phyloP scores from a whole-genome alignment of 2,797 vertebrate genomes.

The Urophycis tenuis region DNA sequence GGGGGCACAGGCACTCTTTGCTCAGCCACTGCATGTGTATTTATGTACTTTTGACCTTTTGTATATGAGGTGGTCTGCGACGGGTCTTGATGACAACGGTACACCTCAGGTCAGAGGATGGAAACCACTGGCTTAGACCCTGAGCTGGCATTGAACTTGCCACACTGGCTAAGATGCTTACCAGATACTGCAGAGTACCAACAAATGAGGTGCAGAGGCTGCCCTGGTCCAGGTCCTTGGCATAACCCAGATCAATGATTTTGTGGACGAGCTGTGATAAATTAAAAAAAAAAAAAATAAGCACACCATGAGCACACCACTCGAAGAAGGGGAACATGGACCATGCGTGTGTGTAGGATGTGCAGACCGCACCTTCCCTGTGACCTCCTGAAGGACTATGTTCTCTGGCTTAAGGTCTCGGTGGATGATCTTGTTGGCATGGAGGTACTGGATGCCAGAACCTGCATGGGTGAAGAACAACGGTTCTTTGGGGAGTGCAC shows the following conservation, averaged over 20 bases:
- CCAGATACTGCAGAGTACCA: slow-evolving; percentile 94
- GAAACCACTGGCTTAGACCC: no score
- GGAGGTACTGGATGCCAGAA: slow-evolving; percentile 93
- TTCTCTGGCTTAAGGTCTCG: slow-evolving; percentile 98
- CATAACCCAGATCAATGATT: slow-evolving; percentile 95
- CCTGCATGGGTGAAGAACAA: slow-evolving; percentile 61
- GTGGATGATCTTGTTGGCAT: slow-evolving; percentile 97
- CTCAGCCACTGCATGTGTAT: no score
- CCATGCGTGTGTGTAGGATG: not conserved
- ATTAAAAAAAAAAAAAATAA: no score
- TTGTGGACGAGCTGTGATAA: slow-evolving; percentile 83
- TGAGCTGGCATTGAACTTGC: no score
- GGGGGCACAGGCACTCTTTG: no score
- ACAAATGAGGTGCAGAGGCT: slow-evolving; percentile 96
- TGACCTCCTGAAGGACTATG: slow-evolving; percentile 89
- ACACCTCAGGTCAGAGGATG: no score
- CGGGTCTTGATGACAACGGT: no score
- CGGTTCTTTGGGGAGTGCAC: no score
- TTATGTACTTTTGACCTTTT: no score
- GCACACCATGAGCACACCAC: slow-evolving; percentile 18
- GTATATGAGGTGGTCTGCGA: no score
- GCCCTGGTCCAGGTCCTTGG: slow-evolving; percentile 95
- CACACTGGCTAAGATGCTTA: slow-evolving; percentile 54
- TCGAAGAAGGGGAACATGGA: not conserved
- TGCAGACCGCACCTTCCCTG: slow-evolving; percentile 79